Evolutionary conservation across 2,113 vertebrate species (phyloP), one percentile per base, ranked within the genome.

Genomic region (Rattus rattus): DNA sequence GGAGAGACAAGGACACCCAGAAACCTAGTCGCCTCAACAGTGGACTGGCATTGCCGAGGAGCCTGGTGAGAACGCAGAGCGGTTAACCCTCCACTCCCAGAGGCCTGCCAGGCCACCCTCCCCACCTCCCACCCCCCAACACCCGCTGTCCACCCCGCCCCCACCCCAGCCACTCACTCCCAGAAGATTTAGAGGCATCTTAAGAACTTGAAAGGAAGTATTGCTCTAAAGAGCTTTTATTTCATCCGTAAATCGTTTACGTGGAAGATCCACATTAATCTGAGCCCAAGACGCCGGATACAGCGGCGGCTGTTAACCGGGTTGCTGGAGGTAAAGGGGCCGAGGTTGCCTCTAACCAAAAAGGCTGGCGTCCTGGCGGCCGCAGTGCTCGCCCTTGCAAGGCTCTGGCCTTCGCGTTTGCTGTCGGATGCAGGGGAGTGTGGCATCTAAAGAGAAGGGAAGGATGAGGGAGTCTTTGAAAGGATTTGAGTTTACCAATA

Each of bases 201-300:
- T 86, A 92, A 95, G 90, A 96, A 90, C 94, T 97, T 96, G 97
- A 98, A 97, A 97, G 97, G 92, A 92, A 97, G 84, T 54, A 63
- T 67, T 84, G 90, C 94, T 95, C 86, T 92, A 91, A 95, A 93
- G 95, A 94, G 92, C 96, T 98, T 97, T 91, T 96, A 95, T 97
- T 98, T 95, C 98, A 92, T 97, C 95, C 67, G 89, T 96, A 96
- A 97, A 92, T 93, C 83, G 94, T 95, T 96, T 95, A 61, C 75
- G 95, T 89, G 95, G 94, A 96, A 80, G 96, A 90, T 84, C 65
- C 96, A 91, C 95, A 61, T 95, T 91, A 94, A 97, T 91, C 94
- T 67, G 43, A 94, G 86, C 88, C 89, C 92, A 26, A 91, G 92
- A 91, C 95, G 89, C 97, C 87, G 84, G 97, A 91, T 80, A 30